Base-by-base conservation (phyloP, 2,113 vertebrate species). In the Epinephelus cyanopodus region DNA sequence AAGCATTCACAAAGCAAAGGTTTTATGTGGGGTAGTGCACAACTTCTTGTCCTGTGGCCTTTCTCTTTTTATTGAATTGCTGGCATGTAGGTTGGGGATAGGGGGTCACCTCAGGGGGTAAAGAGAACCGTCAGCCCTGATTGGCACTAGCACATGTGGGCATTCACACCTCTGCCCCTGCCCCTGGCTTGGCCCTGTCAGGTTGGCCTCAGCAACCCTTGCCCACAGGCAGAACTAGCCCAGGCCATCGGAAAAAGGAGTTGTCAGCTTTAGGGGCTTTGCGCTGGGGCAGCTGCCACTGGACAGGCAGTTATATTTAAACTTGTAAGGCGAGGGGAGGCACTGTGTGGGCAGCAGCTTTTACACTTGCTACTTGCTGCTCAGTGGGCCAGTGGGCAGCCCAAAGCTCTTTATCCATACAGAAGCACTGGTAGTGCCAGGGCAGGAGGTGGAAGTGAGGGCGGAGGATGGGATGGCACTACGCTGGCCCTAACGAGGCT, bases 81-180 rank as follows among this genome's bases (percentile, higher is more conserved):
- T 96, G 13, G 91, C 86, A 90, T 89, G 89, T 90, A 91, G 91
- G 90, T 92, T 90, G 68, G 87, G 74, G 86, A 90, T 90, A 85
- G 89, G 88, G 91, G 89, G 80, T 84, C 91, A 95, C 94, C 94
- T 95, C 94, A 94, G 94, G 95, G 61, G 68, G 65, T 74, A 66
- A 82, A 95, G 94, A 92, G 94, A 87, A 94, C 90, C 69, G 15
- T 79, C 61, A 92, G 83, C 39, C 76, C 92, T 97, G 98, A 98
- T 94, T 97, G 97, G 96, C 96, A 96, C 87, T 81, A 95, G 93
- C 96, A 97, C 90, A 94, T 99, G 97, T 93, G 89, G 91, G 84
- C 95, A 94, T 93, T 94, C 88, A 90, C 96, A 96, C 95, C 82
- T 92, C 80, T 87, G 81, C 87, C 82, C 64, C 72, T 82, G 67